Evolutionary conservation across 2,113 vertebrate species (phyloP), one percentile per base, ranked within the genome.

Genomic region (Hyperopisus bebe): DNA sequence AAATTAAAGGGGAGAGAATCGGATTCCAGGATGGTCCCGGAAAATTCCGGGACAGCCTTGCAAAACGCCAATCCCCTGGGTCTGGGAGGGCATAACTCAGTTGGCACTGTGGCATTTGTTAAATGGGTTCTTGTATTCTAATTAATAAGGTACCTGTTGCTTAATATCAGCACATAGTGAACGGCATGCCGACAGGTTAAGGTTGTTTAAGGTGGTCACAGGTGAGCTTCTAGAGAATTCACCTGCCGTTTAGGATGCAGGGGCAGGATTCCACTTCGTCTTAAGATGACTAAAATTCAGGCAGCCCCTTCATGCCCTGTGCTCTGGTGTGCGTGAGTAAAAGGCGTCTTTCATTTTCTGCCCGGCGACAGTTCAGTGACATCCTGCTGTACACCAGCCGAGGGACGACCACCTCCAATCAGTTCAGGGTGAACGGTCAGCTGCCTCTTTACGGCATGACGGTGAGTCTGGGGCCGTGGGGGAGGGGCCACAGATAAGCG

Each of bases 341-440:
- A 46, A 84, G 39, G 3, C 39, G 7, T 39, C 21, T 42, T 31
- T 85, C 21, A 35, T 82, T 88, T 24, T 88, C 55, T 92, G 80
- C 94, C 50, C n/a, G 21, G 90, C 35, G 3, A 89, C 88, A 99
- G 98, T 99, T 99, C 93, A 99, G 95, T 1, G 98, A 99, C 19
- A 93, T 98, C 70, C 93, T 99, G 91, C 90, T 99, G 92, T 99
- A 99, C 94, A 99, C 98, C 2, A 98, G 98, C 94, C 96, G 98
- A 93, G 98, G 98, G 86, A 97, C 99, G 94, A 99, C 96, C 0
- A 92, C 96, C 13, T 96, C 97, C 0, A 99, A 99, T 94, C 98
- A 99, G 93, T 99, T 99, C 92, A 98, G 98, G 95, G 96, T 99
- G 84, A 97, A 99, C 0, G 98, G 98, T 19, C 98, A 99, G 91